These are phyloP conservation scores for Agrotis exclamationis DNA, from an alignment of 2,888 invertebrate species.

Conservation along the genomic window DNA sequence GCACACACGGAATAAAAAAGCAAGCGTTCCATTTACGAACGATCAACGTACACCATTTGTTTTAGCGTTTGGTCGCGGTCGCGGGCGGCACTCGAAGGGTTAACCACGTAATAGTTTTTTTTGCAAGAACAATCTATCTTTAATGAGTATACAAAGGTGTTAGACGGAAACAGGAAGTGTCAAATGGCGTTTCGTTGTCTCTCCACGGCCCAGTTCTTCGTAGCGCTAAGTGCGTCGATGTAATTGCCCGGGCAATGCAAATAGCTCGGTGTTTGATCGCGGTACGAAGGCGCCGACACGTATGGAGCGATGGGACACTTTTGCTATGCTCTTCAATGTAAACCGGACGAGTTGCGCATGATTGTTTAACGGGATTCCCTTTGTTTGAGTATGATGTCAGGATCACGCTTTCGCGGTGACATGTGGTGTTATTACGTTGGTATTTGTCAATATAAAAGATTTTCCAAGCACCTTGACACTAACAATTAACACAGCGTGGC, in stretches of 20 bases:
- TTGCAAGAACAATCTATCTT: constrained; percentile 71
- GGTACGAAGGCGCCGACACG: constrained; percentile 68
- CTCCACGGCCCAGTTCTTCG: constrained; percentile 87
- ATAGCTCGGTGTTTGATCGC: constrained; percentile 80
- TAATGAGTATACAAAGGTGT: constrained; percentile 67
- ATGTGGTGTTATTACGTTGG: constrained; percentile 39
- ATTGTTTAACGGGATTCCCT: constrained; percentile 78
- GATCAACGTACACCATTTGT: constrained; percentile 71
- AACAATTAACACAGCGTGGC: not conserved
- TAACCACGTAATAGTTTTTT: constrained; percentile 63
- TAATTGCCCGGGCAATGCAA: constrained; percentile 89
- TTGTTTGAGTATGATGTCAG: constrained; percentile 69
- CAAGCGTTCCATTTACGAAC: constrained; percentile 81
- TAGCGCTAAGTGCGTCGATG: constrained; percentile 88
- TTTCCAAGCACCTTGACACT: constrained; percentile 10
- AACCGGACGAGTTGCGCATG: constrained; percentile 70
- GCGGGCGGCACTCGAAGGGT: constrained; percentile 55
- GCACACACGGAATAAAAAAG: constrained; percentile 71
- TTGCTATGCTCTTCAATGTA: constrained; percentile 66
- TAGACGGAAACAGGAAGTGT: constrained; percentile 89
- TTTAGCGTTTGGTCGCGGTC: constrained; percentile 64
- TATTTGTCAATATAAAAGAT: constrained; percentile 39
- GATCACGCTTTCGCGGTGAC: constrained; percentile 64
- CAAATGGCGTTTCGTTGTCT: constrained; percentile 90
- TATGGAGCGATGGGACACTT: constrained; percentile 70